These are phyloP conservation scores for Mormyrus lacerda DNA, from an alignment of 2,113 vertebrate species.

Conservation along the genomic window DNA sequence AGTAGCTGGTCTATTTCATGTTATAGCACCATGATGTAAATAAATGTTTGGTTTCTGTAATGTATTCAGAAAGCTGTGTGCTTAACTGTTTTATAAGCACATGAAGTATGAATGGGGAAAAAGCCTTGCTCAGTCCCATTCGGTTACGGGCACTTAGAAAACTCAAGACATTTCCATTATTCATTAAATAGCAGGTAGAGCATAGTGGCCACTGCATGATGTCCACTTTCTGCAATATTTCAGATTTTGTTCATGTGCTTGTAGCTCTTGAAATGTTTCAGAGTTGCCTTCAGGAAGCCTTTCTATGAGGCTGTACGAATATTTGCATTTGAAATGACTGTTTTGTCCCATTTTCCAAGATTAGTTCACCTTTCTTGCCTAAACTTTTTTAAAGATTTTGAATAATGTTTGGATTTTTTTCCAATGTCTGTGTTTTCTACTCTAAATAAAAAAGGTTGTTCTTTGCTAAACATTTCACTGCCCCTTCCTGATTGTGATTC, in stretches of 20 bases:
- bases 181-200: neutral
- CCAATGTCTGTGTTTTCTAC: neutral
- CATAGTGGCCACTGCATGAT: neutral
- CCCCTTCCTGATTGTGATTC: neutral
- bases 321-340: neutral
- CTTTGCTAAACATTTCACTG: neutral
- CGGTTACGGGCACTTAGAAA: neutral
- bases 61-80: neutral
- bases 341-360: neutral
- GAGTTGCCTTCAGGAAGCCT: neutral
- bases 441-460: neutral
- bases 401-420: conserved; percentile 1
- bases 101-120: neutral
- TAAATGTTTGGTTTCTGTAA: neutral
- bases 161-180: neutral
- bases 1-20: neutral
- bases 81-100: neutral
- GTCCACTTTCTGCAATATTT: neutral
- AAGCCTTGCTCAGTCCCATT: neutral
- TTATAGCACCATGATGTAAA: neutral
- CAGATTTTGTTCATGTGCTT: neutral
- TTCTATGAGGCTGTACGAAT: neutral
- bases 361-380: neutral
- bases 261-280: neutral
- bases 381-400: neutral